Base-by-base conservation (phyloP, 2,888 invertebrate species). In the Drosophila mayaguana region DNA sequence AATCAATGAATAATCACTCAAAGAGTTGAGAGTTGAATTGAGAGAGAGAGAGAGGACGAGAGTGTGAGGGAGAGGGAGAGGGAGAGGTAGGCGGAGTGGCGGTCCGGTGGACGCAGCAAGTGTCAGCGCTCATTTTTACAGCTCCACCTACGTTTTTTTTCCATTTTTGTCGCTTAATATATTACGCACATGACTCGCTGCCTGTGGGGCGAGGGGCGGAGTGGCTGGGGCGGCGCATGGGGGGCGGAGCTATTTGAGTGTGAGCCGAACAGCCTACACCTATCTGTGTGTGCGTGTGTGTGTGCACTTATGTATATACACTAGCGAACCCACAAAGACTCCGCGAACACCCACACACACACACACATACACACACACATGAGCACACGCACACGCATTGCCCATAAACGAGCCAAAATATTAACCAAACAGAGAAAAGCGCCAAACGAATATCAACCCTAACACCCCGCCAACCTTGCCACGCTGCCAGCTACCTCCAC, bases 351-450 rank as follows among this genome's bases (percentile, higher is more conserved):
- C 50, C 62, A 38, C 18, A 22, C 45, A 34, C 53, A 50, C 18
- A 18, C n/a, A 63, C 46, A 28, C 53, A 42, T 43, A 4, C 38
- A 50, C 42, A 62, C 62, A 42, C 11, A 34, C 40, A 43, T 40
- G 14, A 3, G 22, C 57, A 46, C 48, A 45, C 48, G 43, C 68
- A 55, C 32, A 67, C 67, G 45, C 72, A 68, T 74, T 64, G 79
- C 60, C 74, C 75, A 83, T 79, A 79, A 71, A 66, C 70, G 82
- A 71, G 66, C 69, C 75, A 79, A 84, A 84, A 84, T 84, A 89
- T 84, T 84, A 84, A 84, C 84, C 84, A 84, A 89, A 89, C 84
- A 89, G 89, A 89, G 84, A 38, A 72, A 72, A 78, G 84, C 68
- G 78, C 75, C 78, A 72, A 81, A 68, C 77, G 81, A 66, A 76